A percentile compares a stretch with the other conserved stretches of the same genome.
Conservation (phyloP, 2,113 vertebrate species). For the Thalassoma bifasciatum region DNA sequence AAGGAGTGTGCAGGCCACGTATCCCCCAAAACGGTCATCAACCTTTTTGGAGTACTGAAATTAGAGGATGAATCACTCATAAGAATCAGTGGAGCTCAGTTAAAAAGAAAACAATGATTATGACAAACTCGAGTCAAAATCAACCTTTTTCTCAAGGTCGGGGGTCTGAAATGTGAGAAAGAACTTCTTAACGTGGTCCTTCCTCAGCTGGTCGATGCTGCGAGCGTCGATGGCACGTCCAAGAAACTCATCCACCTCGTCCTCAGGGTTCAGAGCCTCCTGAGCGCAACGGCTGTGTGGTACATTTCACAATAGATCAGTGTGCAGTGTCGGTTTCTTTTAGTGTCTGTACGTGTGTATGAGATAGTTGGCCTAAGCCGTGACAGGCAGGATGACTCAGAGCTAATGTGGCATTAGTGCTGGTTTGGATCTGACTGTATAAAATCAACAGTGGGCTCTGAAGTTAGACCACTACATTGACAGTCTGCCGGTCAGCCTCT, state of each 20-base stretch:
- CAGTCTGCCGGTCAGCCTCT: conserved; percentile 47
- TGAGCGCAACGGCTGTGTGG: conserved; percentile 88
- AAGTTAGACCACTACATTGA: conserved; percentile 51
- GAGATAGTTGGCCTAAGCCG: conserved; percentile 24
- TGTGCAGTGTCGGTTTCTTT: conserved; percentile 15
- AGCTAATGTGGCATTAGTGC: conserved; percentile 58
- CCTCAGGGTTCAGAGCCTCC: conserved; percentile 93
- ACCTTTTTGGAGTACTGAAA: conserved; percentile 94
- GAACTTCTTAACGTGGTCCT: conserved; percentile 95
- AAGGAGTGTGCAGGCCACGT: conserved; percentile 90
- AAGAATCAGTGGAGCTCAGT: background rate
- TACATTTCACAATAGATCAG: conserved; percentile 44
- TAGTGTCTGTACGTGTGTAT: conserved; percentile 15
- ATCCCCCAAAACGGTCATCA: conserved; percentile 92
- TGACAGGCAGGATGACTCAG: conserved; percentile 56
- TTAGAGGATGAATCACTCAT: conserved; percentile 7
- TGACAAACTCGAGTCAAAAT: background rate
- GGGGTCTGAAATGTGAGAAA: conserved; percentile 94
- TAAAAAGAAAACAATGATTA: background rate
- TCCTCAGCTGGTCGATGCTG: conserved; percentile 96
- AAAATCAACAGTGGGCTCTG: conserved; percentile 57
- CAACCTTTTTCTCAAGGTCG: conserved; percentile 93
- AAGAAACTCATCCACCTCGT: conserved; percentile 96
- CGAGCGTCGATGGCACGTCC: conserved; percentile 95
- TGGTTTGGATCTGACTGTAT: conserved; percentile 42